phyloP scores from a whole-genome alignment of 2,888 invertebrate genomes.

The Sipha maydis region DNA sequence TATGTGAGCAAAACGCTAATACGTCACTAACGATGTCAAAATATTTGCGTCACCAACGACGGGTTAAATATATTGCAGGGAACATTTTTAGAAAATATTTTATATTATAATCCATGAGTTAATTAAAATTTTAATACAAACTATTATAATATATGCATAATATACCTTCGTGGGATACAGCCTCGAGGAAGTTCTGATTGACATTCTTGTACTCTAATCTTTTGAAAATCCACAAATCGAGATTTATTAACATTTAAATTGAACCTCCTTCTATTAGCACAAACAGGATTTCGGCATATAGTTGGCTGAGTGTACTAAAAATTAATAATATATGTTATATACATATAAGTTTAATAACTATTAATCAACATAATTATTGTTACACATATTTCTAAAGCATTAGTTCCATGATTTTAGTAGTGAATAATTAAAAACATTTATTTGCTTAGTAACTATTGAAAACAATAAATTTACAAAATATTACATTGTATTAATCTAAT shows the following conservation, averaged over 20 bases:
- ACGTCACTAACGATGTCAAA: too few relatives aligned
- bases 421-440: background rate
- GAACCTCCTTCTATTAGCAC: constrained; percentile 90
- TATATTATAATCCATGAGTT: too few relatives aligned
- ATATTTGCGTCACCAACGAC: too few relatives aligned
- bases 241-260: constrained; percentile 93
- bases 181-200: constrained; percentile 97
- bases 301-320: constrained; percentile 90
- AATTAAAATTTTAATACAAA: too few relatives aligned
- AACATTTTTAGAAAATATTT: too few relatives aligned
- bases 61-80: too few relatives aligned
- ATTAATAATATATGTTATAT: constrained; percentile 61
- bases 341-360: background rate
- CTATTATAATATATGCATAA: constrained; percentile 2
- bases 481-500: background rate
- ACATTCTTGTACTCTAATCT: constrained; percentile 96
- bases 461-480: background rate
- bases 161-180: constrained; percentile 89
- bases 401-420: background rate
- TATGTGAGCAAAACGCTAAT: too few relatives aligned
- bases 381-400: background rate
- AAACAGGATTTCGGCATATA: constrained; percentile 95
- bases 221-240: constrained; percentile 97
- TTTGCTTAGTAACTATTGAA: background rate
- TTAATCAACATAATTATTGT: background rate